These are phyloP conservation scores for Eupeodes latifasciatus DNA, from an alignment of 2,888 invertebrate species.

Conservation along the genomic window DNA sequence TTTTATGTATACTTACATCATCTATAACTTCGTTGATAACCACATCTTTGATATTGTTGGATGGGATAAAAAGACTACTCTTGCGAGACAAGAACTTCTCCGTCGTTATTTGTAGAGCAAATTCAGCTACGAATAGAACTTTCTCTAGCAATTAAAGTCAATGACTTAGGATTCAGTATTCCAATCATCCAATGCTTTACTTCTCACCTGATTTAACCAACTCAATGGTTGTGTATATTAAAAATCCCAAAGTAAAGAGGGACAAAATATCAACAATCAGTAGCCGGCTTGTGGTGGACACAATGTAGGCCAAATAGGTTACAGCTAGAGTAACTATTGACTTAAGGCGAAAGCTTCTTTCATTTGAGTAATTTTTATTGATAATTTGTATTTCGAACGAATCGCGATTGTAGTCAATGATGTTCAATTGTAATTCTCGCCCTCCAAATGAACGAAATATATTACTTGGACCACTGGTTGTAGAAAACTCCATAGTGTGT, in stretches of 20 bases:
- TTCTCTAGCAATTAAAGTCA: conserved; percentile 79
- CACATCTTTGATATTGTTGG: conserved; percentile 82
- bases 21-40: conserved; percentile 84
- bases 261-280: conserved; percentile 64
- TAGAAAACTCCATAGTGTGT: neutral
- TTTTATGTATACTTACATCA: conserved; percentile 79
- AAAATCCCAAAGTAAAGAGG: conserved; percentile 65
- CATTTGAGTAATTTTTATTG: conserved; percentile 58
- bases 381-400: conserved; percentile 65
- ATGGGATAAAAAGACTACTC: conserved; percentile 81
- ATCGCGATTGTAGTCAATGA: conserved; percentile 65
- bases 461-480: conserved; percentile 25
- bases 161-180: conserved; percentile 17
- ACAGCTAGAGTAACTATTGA: conserved; percentile 39
- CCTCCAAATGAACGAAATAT: conserved; percentile 67
- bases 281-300: conserved; percentile 43
- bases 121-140: conserved; percentile 80
- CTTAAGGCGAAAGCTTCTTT: conserved; percentile 61
- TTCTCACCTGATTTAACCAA: conserved; percentile 80
- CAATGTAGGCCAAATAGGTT: conserved; percentile 49
- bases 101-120: conserved; percentile 83
- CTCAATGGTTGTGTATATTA: conserved; percentile 77
- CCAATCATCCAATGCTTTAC: conserved; percentile 53
- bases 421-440: conserved; percentile 58
- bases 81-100: conserved; percentile 80